Base-by-base conservation (phyloP, 2,888 invertebrate genomes). In the Lutraria lutraria region DNA sequence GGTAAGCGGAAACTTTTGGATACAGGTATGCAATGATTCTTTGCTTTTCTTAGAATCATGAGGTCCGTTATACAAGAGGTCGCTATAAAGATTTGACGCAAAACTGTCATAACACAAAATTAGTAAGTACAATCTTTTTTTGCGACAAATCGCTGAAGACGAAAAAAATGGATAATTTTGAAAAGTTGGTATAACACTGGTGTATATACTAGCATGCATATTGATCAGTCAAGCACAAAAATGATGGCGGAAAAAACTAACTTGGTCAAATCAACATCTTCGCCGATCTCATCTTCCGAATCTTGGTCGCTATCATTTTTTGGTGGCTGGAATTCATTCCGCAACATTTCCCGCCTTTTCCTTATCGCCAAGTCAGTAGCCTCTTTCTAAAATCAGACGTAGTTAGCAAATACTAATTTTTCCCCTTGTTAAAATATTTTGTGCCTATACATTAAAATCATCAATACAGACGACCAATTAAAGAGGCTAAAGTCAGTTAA, bases 241-340 rank as follows among this genome's bases (percentile, higher is more conserved):
- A 6, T 0, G 2, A 60, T 53, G 63, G 56, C 53, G n/a, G 0
- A 15, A n/a, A 43, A 80, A 60, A 80, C 88, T 60, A 92, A 95
- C 94, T 93, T 94, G 25, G 87, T 89, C 13, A 95, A 91, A 86
- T 95, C 95, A 10, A 93, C 94, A 29, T 95, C 95, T 19, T 93
- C 89, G 12, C 85, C 90, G 16, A 94, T 81, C 43, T 95, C 95
- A 81, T 95, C 94, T 34, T 95, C 95, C 12, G 93, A 91, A 12
- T 95, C 94, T 25, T 94, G 94, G 13, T 95, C 95, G 80, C 94
- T 94, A 86, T 94, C 95, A 52, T 90, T 90, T 82, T 94, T 95
- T 8, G 96, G 95, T 16, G 95, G 95, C 90, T 95, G 95, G 94
- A 96, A 96, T 25, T 94, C 94, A 72, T 93, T 95, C 12, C 94